These are phyloP conservation scores for Podabrus alpinus DNA, from an alignment of 2,888 invertebrate species.

Conservation along the genomic window DNA sequence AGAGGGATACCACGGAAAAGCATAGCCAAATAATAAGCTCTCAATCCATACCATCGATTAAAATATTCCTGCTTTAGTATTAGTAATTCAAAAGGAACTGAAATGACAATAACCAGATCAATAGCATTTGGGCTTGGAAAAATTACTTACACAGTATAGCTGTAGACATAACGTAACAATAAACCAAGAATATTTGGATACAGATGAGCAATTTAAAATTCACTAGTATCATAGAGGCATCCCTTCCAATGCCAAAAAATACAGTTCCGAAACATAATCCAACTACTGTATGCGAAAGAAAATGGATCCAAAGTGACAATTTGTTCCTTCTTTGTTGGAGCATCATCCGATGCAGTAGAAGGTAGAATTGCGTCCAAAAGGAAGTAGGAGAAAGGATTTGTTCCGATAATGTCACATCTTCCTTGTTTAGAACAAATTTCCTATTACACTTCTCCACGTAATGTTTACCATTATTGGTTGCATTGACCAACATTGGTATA, in stretches of 20 bases:
- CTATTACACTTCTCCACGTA: neutral
- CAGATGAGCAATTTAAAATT: neutral
- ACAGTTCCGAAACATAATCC: neutral
- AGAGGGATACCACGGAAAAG: conserved; percentile 61
- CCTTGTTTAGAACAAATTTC: neutral
- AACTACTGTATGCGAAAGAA: neutral
- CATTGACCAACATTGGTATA: neutral
- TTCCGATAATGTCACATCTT: neutral
- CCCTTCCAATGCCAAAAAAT: neutral
- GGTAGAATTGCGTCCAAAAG: neutral
- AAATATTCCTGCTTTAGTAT: conserved; percentile 66
- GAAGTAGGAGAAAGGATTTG: neutral
- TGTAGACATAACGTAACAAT: neutral
- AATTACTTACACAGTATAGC: neutral
- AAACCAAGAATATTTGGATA: neutral
- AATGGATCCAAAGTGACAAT: neutral
- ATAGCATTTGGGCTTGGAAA: neutral
- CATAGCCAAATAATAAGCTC: conserved; percentile 65
- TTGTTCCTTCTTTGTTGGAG: neutral
- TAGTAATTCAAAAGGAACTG: conserved; percentile 66
- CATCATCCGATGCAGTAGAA: neutral
- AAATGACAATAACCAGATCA: conserved; percentile 34
- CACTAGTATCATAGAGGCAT: neutral
- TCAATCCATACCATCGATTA: conserved; percentile 69
- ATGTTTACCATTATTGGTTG: neutral